Base-by-base conservation (phyloP, 2,888 invertebrate genomes). In the Trichogramma evanescens region DNA sequence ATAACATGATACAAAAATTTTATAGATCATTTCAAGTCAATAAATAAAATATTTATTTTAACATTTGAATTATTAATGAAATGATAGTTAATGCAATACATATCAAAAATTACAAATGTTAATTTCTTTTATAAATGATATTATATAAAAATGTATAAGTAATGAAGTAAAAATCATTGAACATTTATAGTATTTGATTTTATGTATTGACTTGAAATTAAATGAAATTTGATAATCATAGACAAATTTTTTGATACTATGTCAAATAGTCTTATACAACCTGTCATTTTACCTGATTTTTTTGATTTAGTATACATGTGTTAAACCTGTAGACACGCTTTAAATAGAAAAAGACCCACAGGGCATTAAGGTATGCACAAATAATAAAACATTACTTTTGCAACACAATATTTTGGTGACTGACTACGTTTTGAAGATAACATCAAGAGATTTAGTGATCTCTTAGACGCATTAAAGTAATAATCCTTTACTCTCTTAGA, bases 251-350 rank as follows among this genome's bases (percentile, higher is more conserved):
- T 26, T 26, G 26, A 26, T 26, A 26, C 26, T 70, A 70, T 72
- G 76, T 77, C 73, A 74, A 71, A 56, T 72, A 69, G 76, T 77
- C 75, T 67, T 71, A 76, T 74, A 76, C 74, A 75, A 75, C 75
- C 75, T 76, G 75, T 74, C 70, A 70, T 71, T 70, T 71, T 73
- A 77, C 74, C 77, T 75, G 76, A 72, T 48, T 55, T 50, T 53
- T 63, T 59, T 49, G 60, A 26, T 26, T 26, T 26, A 52, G 73
- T 73, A 75, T 73, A 74, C 76, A 76, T 77, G 75, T 70, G 75
- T 76, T 76, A 76, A 77, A 77, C 77, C 77, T 77, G 78, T 73
- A 77, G 78, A 77, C 78, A 78, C 75, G 77, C 77, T 76, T 76
- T 67, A 77, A 78, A 77, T 70, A 77, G 69, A 77, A 77, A 77